Conservation (phyloP, 2,797 vertebrate genomes). For the Phrynocephalus vlangalii region DNA sequence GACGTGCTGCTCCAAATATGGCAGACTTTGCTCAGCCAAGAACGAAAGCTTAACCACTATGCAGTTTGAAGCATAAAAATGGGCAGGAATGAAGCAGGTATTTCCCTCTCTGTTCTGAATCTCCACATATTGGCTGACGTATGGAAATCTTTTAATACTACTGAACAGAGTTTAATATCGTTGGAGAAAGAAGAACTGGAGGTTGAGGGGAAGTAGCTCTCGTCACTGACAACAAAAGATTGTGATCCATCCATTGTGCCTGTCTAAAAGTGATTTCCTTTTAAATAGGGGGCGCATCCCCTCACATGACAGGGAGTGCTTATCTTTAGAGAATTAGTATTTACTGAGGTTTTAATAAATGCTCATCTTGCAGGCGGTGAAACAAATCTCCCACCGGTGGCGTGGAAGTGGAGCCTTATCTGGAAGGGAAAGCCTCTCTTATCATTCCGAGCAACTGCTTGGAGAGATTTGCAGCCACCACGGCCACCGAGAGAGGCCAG, state of each 20-base stretch:
- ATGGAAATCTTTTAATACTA: slow-evolving; percentile 1
- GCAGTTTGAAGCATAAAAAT: not conserved
- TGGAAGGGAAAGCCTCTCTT: slow-evolving; percentile 52
- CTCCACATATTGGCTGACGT: not conserved
- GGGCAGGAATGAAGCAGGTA: not conserved
- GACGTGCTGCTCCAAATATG: too few species aligned
- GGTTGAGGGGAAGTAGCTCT: not conserved
- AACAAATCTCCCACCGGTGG: slow-evolving; percentile 41
- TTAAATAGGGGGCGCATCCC: slow-evolving; percentile 42
- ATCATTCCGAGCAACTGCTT: slow-evolving; percentile 50
- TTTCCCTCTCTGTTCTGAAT: slow-evolving; percentile 4
- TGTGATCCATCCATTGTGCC: slow-evolving; percentile 53
- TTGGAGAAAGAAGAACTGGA: not conserved
- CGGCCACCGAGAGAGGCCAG: slow-evolving; percentile 14
- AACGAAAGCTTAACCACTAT: too few species aligned
- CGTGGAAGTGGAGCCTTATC: slow-evolving; percentile 63
- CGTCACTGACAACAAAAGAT: slow-evolving; percentile 26
- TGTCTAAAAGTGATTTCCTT: slow-evolving; percentile 59
- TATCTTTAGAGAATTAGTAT: slow-evolving; percentile 58
- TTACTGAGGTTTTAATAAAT: slow-evolving; percentile 68
- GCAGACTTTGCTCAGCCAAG: too few species aligned
- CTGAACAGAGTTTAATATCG: slow-evolving; percentile 49
- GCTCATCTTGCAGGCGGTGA: slow-evolving; percentile 45
- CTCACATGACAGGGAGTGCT: slow-evolving; percentile 49
- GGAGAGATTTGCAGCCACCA: slow-evolving; percentile 26